phyloP scores from a whole-genome alignment of 1,140 invertebrate genomes.

The Pararge aegeria region DNA sequence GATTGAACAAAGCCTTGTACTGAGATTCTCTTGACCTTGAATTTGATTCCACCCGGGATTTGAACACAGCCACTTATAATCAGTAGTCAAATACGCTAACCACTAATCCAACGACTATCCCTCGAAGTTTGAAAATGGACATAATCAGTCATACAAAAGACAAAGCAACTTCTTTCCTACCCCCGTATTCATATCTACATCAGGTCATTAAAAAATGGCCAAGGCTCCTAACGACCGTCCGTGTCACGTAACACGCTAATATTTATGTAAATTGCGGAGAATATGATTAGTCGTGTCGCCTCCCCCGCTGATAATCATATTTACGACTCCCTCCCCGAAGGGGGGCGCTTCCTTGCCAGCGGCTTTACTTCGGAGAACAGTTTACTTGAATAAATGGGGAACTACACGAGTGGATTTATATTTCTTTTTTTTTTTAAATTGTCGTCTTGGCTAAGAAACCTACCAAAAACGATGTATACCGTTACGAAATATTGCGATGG shows the following conservation, averaged over 20 bases:
- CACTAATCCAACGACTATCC: too few species aligned
- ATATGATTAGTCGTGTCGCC: slow-evolving; percentile 76
- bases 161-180: slow-evolving; percentile 52
- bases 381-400: slow-evolving; percentile 26
- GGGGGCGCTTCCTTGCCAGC: slow-evolving; percentile 27
- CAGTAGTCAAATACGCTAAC: too few species aligned
- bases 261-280: slow-evolving; percentile 78
- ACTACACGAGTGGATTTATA: slow-evolving; percentile 35
- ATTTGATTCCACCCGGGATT: too few species aligned
- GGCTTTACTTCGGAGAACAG: slow-evolving; percentile 29
- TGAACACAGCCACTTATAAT: too few species aligned
- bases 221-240: slow-evolving; percentile 55
- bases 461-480: too few species aligned
- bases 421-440: slow-evolving; percentile 21
- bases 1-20: too few species aligned
- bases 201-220: slow-evolving; percentile 58
- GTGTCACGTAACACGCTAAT: slow-evolving; percentile 74
- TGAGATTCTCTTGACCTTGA: too few species aligned
- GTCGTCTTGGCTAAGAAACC: too few species aligned
- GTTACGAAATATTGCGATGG: too few species aligned
- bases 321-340: slow-evolving; percentile 53
- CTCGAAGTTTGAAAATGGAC: slow-evolving; percentile 43
- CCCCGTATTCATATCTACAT: slow-evolving; percentile 55
- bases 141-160: slow-evolving; percentile 75
- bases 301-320: slow-evolving; percentile 76